Percentiles rank a stretch among this genome's conserved stretches.
Conservation (phyloP, 2,113 vertebrate species). For the Peromyscus californicus region DNA sequence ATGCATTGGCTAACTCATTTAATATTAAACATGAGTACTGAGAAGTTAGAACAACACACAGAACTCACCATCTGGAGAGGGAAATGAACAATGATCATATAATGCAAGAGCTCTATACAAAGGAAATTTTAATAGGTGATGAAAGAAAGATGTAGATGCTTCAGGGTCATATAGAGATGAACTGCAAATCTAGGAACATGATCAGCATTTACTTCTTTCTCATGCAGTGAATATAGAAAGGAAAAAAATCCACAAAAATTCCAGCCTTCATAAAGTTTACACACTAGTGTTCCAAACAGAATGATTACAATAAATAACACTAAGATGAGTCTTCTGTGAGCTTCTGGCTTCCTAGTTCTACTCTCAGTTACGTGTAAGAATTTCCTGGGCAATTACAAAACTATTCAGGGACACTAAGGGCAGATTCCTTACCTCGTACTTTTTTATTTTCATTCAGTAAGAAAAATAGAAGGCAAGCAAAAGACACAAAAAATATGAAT, state of each 20-base stretch:
- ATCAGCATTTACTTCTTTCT: background rate
- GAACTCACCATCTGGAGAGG: background rate
- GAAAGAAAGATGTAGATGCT: background rate
- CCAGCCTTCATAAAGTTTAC: background rate
- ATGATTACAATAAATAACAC: background rate
- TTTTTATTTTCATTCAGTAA: conserved; percentile 45
- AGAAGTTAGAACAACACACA: background rate
- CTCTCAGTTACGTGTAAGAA: background rate
- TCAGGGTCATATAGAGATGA: background rate
- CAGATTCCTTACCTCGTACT: background rate
- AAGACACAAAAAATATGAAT: background rate
- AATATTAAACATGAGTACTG: background rate
- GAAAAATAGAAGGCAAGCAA: conserved; percentile 5
- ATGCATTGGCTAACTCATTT: background rate
- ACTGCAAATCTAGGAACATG: background rate
- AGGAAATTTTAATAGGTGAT: background rate
- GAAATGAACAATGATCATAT: background rate
- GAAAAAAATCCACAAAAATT: background rate
- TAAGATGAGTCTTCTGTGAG: background rate
- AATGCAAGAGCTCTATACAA: background rate
- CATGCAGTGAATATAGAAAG: background rate
- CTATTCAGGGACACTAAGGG: background rate
- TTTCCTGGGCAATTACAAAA: background rate
- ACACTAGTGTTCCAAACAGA: background rate
- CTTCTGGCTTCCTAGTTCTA: background rate